Base-by-base conservation (phyloP, 2,888 invertebrate genomes). In the Cephus rjabovi region DNA sequence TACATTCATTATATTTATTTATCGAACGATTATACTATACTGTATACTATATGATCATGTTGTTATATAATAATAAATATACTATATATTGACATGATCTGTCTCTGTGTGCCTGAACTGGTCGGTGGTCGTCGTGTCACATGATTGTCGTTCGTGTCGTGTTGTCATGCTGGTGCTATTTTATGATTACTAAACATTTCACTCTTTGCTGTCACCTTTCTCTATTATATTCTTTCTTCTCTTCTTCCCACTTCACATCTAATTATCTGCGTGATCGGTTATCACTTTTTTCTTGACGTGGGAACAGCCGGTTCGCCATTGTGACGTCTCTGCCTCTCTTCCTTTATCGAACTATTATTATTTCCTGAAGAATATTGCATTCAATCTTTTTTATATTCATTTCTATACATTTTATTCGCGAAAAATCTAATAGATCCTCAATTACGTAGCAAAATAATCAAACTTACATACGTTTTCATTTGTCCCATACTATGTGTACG, bases 141-240 rank as follows among this genome's bases (percentile, higher is more conserved):
- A 91, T 91, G 91, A 90, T 91, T 91, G 91, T 91, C 90, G 91
- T 91, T 90, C 91, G 91, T 91, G 89, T 91, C 91, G 91, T 91
- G 91, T 91, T 91, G 91, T 91, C 91, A 91, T 91, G 91, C 90
- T 91, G 91, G 91, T 78, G 78, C 91, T 90, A 91, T 91, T 90
- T 71, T 87, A 79, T 74, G 37, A 77, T 70, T 76, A 69, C 56
- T 56, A 69, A 30, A 73, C 23, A 56, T 23, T 56, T 56, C 56
- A 9, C 23, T 56, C 23, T 56, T 56, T 56, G 56, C 23, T 56
- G 56, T 9, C 9, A 56, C 23, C 23, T 56, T 56, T 56, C 23
- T 15, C 15, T 15, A 40, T 40, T 40, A 15, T 40, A 40, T 40
- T 37, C 40, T 70, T 73, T 9, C 76, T 30, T 73, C 35, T 34